Base-by-base conservation (phyloP, 2,888 invertebrate genomes). In the Mystacides longicornis region DNA sequence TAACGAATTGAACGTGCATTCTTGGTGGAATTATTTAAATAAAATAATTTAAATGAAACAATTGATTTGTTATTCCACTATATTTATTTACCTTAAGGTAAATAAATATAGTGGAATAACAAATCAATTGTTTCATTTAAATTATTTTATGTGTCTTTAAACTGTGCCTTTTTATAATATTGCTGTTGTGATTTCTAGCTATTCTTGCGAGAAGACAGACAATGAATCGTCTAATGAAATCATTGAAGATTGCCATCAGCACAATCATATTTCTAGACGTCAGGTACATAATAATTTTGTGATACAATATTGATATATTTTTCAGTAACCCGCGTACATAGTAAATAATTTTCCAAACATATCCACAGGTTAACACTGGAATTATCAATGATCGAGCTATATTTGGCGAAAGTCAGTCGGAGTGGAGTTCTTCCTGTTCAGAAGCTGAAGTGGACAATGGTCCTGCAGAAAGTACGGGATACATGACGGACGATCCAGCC, bases 401-500 rank as follows among this genome's bases (percentile, higher is more conserved):
- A 58, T 77, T 75, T 68, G 76, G 83, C 62, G 83, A 84, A 66
- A 88, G 88, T 70, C 86, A 88, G 65, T 88, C 88, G n/a, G 89
- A 89, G 67, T 89, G 89, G 89, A 87, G 87, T 61, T 77, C 77
- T 2, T 77, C 77, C 31, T 77, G 77, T 60, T 81, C 82, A 16
- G 81, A 81, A 67, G 73, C 80, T 57, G 72, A 79, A 63, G 71
- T 73, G 9, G 71, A 73, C 37, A 69, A 72, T 1, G 77, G 78
- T 23, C 80, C 78, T 49, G 80, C 81, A 0, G 82, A 82, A 67
- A 89, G 88, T 61, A 87, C 89, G 1, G 89, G 89, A 22, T 91
- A 90, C 68, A 89, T 87, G n/a, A 90, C 89, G 0, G 90, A 91
- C 71, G 90, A 91, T 71, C 89, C 89, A 1, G 89, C 89, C 16